phyloP scores from a whole-genome alignment of 2,113 vertebrate genomes.

The Equus quagga region DNA sequence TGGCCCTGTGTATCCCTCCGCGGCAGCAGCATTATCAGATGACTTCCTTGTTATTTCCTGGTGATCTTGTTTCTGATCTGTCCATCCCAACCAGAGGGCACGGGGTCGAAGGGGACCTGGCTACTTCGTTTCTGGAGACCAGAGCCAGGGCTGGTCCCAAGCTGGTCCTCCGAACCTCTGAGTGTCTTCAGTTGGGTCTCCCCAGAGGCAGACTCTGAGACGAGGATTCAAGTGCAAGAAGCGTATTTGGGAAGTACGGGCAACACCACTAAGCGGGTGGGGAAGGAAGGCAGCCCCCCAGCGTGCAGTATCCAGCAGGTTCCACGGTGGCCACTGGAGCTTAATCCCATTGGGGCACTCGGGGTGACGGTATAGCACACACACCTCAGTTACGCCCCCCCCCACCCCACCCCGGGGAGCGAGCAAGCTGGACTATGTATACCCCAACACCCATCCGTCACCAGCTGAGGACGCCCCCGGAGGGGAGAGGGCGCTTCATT shows the following conservation, averaged over 20 bases:
- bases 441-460: neutral
- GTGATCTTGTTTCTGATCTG: neutral
- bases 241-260: neutral
- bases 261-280: neutral
- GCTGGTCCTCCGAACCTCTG: neutral
- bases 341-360: neutral
- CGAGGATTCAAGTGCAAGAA: neutral
- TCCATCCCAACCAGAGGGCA: neutral
- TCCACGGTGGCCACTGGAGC: neutral
- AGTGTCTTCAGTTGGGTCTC: neutral
- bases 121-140: neutral
- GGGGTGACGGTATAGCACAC: neutral
- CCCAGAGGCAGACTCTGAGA: neutral
- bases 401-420: neutral
- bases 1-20: no score
- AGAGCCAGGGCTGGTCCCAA: neutral
- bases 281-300: neutral
- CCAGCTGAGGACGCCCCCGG: no score
- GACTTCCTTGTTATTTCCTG: neutral
- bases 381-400: neutral
- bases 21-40: neutral
- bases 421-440: neutral
- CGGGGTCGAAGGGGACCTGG: neutral
- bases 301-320: neutral
- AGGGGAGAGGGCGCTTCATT: neutral